phyloP scores from a whole-genome alignment of 37 sponge, comb jelly and placozoan genomes.

The Aphrocallistes beatrix region DNA sequence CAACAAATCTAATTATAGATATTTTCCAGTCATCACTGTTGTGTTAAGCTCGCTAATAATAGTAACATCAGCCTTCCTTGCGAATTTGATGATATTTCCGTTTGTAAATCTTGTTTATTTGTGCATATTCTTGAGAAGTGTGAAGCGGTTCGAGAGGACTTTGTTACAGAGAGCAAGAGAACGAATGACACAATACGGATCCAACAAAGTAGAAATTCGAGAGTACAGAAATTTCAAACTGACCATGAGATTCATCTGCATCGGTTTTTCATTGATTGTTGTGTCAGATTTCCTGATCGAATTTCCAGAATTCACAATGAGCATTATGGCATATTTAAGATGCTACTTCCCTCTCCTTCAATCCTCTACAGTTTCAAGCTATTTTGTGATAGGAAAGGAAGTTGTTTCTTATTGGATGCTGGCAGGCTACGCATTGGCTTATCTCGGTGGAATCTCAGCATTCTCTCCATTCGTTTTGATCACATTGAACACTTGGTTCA shows the following conservation, averaged over 20 bases:
- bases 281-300: not conserved
- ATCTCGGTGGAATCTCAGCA: too few relatives aligned
- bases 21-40: too few relatives aligned
- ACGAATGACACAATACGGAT: not conserved
- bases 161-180: not conserved
- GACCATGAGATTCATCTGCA: not conserved
- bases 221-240: not conserved
- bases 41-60: too few relatives aligned
- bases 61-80: too few relatives aligned
- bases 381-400: too few relatives aligned
- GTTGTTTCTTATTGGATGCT: too few relatives aligned
- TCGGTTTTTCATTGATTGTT: not conserved
- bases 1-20: too few relatives aligned
- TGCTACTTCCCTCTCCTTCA: constrained; percentile 1
- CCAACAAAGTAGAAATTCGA: not conserved
- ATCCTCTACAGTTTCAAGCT: too few relatives aligned
- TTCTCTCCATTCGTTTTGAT: too few relatives aligned
- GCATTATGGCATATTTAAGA: not conserved
- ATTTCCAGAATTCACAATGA: not conserved
- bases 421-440: too few relatives aligned
- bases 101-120: not conserved
- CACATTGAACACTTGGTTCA: too few relatives aligned
- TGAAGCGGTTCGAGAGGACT: not conserved
- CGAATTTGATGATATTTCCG: too few relatives aligned
- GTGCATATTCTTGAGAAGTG: not conserved